Evolutionary conservation across 2,888 invertebrate species (phyloP).

Genomic region (Drosophila formosana): DNA sequence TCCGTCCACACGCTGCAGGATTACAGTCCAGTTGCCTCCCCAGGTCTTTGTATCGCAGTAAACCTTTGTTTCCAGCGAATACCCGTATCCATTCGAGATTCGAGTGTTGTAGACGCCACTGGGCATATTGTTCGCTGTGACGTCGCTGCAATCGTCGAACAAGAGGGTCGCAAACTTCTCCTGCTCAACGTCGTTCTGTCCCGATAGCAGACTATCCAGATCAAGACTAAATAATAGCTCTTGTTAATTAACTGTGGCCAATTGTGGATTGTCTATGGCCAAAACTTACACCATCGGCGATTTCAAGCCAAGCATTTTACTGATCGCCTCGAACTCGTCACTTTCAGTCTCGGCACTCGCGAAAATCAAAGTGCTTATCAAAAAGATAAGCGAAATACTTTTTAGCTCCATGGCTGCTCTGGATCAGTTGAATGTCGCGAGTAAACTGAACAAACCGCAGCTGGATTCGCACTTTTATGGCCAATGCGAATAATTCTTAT

Average conservation of each 20-base stretch:
- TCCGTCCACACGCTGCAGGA: conserved; percentile 7
- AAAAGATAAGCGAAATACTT: not conserved
- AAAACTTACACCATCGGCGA: not conserved
- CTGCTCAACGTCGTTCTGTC: no score
- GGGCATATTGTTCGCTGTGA: not conserved
- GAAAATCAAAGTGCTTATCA: conserved; percentile 1
- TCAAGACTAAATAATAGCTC: no score
- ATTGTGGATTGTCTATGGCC: no score
- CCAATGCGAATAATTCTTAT: not conserved
- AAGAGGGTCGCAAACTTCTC: no score
- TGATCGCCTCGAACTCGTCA: not conserved
- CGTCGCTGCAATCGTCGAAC: not conserved
- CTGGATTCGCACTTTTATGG: conserved; percentile 2
- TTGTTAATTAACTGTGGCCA: no score
- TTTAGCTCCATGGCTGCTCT: conserved; percentile 1
- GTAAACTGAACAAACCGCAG: not conserved
- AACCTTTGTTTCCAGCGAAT: not conserved
- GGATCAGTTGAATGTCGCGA: not conserved
- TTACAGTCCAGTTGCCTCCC: conserved; percentile 8
- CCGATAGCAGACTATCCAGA: no score
- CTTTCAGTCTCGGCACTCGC: not conserved
- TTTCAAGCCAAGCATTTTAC: not conserved
- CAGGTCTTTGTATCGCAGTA: conserved; percentile 10
- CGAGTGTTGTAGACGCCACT: conserved; percentile 7
- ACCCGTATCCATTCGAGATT: not conserved